These are phyloP conservation scores for Mus spicilegus DNA, from an alignment of 2,113 vertebrate species.

Conservation along the genomic window DNA sequence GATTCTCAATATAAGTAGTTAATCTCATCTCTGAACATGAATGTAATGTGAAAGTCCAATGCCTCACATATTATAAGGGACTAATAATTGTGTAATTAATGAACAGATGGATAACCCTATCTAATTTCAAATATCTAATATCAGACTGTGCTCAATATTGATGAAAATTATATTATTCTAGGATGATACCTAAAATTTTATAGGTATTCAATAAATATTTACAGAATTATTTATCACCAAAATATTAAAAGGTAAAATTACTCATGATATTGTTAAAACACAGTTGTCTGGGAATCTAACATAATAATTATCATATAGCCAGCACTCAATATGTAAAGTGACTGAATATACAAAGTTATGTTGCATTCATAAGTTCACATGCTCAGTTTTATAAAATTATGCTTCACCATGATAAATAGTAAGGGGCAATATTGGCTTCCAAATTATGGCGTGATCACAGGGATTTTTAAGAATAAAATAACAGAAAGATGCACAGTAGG, in stretches of 20 bases:
- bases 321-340: conserved; percentile 46
- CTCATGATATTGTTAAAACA: neutral
- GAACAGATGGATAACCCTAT: neutral
- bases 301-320: conserved; percentile 29
- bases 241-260: conserved; percentile 45
- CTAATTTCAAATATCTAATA: neutral
- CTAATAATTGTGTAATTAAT: neutral
- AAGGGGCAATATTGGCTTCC: conserved; percentile 47
- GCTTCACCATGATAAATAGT: neutral
- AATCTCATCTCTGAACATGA: conserved; percentile 7
- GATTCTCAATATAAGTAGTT: neutral
- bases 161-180: conserved; percentile 14
- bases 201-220: conserved; percentile 47
- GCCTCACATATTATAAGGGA: neutral
- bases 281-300: conserved; percentile 16
- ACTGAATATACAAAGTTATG: neutral
- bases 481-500: conserved; percentile 13
- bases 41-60: conserved; percentile 27
- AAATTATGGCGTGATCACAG: conserved; percentile 20
- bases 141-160: neutral
- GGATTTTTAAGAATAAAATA: conserved; percentile 60
- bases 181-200: neutral
- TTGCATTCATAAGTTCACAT: conserved; percentile 50
- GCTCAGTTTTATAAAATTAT: conserved; percentile 33
- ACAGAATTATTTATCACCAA: conserved; percentile 21